Percentiles rank a stretch among this genome's conserved stretches.
These are phyloP conservation scores for Microchrysa polita DNA, from an alignment of 2,888 invertebrate genomes.

Conservation along the genomic window DNA sequence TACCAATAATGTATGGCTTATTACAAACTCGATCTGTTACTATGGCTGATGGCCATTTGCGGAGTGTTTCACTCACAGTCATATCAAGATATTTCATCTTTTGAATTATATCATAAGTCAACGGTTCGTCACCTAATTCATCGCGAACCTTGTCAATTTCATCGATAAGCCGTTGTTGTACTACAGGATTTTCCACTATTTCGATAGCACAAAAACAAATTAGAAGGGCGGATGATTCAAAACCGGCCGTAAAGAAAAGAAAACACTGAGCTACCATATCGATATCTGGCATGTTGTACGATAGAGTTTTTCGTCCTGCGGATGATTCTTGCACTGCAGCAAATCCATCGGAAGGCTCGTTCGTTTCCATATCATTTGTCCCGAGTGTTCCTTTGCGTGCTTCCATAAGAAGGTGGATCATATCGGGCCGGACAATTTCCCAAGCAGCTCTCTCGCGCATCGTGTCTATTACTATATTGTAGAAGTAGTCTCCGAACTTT, in stretches of 20 bases:
- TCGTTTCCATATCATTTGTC: not conserved
- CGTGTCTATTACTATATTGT: constrained; percentile 61
- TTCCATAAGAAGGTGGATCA: constrained; percentile 62
- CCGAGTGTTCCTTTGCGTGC: constrained; percentile 56
- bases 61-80: constrained; percentile 66
- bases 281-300: constrained; percentile 63
- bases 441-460: constrained; percentile 65
- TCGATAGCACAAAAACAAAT: constrained; percentile 69
- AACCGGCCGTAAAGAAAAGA: constrained; percentile 69
- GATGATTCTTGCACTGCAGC: constrained; percentile 64
- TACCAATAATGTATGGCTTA: constrained; percentile 65
- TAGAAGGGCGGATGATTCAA: constrained; percentile 64
- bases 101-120: constrained; percentile 68
- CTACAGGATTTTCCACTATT: constrained; percentile 69
- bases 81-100: constrained; percentile 71
- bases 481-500: constrained; percentile 61
- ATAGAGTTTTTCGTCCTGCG: constrained; percentile 55
- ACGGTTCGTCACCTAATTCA: constrained; percentile 63
- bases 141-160: constrained; percentile 67
- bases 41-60: constrained; percentile 67
- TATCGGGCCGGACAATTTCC: constrained; percentile 63
- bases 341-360: constrained; percentile 46
- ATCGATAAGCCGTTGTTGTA: constrained; percentile 67
- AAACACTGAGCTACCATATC: constrained; percentile 70
- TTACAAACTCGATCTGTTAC: constrained; percentile 66